Conservation (phyloP, 1,140 invertebrate genomes). For the Neuroterus valhalla region DNA sequence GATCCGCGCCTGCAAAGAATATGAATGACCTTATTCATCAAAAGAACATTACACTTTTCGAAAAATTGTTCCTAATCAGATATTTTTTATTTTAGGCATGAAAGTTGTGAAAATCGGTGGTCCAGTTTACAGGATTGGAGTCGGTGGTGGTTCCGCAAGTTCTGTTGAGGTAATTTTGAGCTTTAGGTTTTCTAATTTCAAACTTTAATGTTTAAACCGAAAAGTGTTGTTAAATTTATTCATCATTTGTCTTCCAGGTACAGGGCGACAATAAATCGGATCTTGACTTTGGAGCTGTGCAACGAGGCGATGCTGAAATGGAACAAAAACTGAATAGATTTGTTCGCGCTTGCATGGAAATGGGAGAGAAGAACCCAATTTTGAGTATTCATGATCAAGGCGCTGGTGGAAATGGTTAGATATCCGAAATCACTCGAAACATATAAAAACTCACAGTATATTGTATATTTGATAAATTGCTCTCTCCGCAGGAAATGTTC, state of each 20-base stretch:
- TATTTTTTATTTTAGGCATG: constrained; percentile 77
- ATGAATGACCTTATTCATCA: too few species aligned
- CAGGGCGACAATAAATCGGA: constrained; percentile 90
- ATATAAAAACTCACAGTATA: neutral
- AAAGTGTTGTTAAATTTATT: too few species aligned
- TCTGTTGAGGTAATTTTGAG: constrained; percentile 85
- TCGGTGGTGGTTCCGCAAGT: constrained; percentile 96
- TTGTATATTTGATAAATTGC: neutral
- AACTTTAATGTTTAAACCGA: too few species aligned
- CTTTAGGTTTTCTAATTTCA: too few species aligned
- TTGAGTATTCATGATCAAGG: constrained; percentile 97
- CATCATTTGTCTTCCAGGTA: constrained; percentile 75
- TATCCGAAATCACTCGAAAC: neutral
- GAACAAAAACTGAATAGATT: constrained; percentile 97
- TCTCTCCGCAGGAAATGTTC: constrained; percentile 86
- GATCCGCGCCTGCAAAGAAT: too few species aligned
- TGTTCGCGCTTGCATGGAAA: constrained; percentile 93
- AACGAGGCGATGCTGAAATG: constrained; percentile 99
- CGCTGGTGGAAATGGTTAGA: constrained; percentile 94
- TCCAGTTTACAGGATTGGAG: constrained; percentile 96
- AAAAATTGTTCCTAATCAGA: constrained; percentile 31
- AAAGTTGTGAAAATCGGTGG: constrained; percentile 96
- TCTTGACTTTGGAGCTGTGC: constrained; percentile 96
- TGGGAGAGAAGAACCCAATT: constrained; percentile 89
- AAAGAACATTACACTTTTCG: neutral